These are phyloP conservation scores for Cataglyphis livida DNA, from an alignment of 2,888 invertebrate genomes.

Conservation along the genomic window DNA sequence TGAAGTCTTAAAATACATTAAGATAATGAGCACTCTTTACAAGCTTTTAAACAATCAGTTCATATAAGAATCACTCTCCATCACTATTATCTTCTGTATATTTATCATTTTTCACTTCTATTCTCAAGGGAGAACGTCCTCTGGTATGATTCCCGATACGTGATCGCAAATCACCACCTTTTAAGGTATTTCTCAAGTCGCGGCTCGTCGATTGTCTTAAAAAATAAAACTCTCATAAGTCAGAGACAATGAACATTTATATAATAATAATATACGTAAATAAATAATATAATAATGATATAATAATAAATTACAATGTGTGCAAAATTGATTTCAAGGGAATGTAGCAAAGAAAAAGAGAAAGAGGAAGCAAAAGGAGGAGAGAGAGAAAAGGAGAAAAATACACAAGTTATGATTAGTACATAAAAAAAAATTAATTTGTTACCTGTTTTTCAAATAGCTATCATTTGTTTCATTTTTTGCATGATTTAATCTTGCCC, in stretches of 20 bases:
- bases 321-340: neutral
- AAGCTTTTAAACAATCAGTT: conserved; percentile 8
- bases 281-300: neutral
- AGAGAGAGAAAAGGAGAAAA: neutral
- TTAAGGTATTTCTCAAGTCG: conserved; percentile 77
- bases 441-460: conserved; percentile 73
- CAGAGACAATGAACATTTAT: neutral
- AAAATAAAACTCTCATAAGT: neutral
- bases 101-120: conserved; percentile 84
- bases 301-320: neutral
- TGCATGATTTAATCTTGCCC: conserved; percentile 87
- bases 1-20: neutral
- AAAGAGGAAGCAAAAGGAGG: too few relatives aligned
- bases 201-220: conserved; percentile 70
- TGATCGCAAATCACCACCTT: conserved; percentile 79
- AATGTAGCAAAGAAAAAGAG: neutral
- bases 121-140: conserved; percentile 83
- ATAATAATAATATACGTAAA: neutral
- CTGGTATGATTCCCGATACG: conserved; percentile 80
- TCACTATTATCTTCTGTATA: conserved; percentile 76
- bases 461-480: conserved; percentile 72
- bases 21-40: conserved; percentile 22
- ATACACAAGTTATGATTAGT: neutral
- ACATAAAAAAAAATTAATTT: conserved; percentile 25
- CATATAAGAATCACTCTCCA: conserved; percentile 67